Conservation (phyloP, 2,888 invertebrate genomes). For the Trichacis sp. region DNA sequence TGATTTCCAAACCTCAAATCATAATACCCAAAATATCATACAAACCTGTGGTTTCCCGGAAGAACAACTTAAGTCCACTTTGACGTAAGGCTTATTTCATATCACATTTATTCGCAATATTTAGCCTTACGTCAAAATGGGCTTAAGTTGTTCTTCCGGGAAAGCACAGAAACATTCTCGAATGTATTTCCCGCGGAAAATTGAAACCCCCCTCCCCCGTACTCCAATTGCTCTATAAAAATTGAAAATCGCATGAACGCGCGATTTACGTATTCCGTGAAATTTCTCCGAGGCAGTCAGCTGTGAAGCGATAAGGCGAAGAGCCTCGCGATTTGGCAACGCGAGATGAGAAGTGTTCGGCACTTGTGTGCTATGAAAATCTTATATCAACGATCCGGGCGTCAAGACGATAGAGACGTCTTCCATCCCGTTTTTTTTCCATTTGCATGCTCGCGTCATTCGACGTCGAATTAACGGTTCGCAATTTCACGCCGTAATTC, state of each 20-base stretch:
- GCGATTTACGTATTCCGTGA: conserved; percentile 16
- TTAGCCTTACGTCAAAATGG: no score
- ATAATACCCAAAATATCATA: no score
- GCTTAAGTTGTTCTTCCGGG: no score
- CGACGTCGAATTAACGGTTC: background rate
- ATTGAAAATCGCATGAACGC: conserved; percentile 27
- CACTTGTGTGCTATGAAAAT: conserved; percentile 55
- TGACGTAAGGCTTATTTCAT: no score
- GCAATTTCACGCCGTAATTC: conserved; percentile 3
- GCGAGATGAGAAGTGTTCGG: conserved; percentile 48
- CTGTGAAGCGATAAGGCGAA: conserved; percentile 27
- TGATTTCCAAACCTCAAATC: no score
- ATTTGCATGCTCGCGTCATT: background rate
- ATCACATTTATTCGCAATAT: no score
- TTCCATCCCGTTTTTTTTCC: background rate
- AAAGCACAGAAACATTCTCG: no score
- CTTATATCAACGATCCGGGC: conserved; percentile 54
- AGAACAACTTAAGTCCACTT: no score
- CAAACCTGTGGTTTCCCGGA: no score
- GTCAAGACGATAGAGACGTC: conserved; percentile 50
- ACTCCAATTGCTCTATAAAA: conserved; percentile 29
- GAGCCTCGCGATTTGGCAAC: conserved; percentile 52
- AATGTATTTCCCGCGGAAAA: no score
- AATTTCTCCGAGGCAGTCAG: conserved; percentile 21
- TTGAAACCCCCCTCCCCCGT: no score